These are phyloP conservation scores for Cyanistes caeruleus DNA, from an alignment of 2,113 vertebrate genomes.

Conservation along the genomic window DNA sequence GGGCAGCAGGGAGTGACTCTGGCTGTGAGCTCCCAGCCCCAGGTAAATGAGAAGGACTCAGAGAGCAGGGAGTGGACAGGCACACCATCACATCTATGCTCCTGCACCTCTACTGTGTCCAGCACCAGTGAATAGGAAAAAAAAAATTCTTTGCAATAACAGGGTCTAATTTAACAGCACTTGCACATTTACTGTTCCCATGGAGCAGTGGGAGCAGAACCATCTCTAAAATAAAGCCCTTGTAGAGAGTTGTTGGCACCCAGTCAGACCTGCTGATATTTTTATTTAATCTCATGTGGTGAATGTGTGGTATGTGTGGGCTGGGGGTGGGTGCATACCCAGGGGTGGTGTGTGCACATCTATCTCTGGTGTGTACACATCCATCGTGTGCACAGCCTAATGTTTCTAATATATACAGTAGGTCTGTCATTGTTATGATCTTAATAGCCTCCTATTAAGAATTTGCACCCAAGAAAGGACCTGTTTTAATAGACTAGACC, in stretches of 20 bases:
- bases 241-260: not conserved
- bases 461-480: not conserved
- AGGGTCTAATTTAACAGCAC: not conserved
- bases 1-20: not conserved
- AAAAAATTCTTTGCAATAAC: not conserved
- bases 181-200: not conserved
- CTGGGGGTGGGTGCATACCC: not conserved
- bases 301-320: not conserved
- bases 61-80: not conserved
- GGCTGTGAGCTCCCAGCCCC: not conserved
- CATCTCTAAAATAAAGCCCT: not conserved
- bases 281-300: not conserved
- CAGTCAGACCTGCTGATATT: not conserved
- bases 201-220: not conserved
- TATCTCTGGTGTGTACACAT: not conserved
- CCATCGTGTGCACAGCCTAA: not conserved
- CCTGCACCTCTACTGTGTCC: not conserved
- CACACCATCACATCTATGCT: accelerated
- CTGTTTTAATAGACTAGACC: not conserved
- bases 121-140: not conserved
- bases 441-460: not conserved
- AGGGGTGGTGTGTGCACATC: not conserved
- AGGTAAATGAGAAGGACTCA: not conserved
- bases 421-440: not conserved
- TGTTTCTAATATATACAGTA: not conserved